These are phyloP conservation scores for Orchestes rusci DNA, from an alignment of 2,888 invertebrate genomes.

Conservation along the genomic window DNA sequence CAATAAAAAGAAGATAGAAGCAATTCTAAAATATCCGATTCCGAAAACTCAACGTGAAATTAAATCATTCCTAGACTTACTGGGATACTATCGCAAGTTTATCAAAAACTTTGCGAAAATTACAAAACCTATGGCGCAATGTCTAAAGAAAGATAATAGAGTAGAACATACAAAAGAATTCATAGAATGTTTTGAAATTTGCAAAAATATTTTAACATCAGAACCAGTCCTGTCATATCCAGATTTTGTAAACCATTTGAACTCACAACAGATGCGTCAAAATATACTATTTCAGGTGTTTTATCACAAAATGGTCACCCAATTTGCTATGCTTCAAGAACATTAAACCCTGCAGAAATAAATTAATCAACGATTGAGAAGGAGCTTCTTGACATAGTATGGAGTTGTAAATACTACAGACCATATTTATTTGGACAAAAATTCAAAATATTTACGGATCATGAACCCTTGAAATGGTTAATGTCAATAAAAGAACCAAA, in stretches of 20 bases:
- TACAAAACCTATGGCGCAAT: slow-evolving; percentile 14
- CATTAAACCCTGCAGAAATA: too few species aligned
- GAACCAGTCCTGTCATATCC: slow-evolving; percentile 22
- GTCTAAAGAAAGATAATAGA: slow-evolving; percentile 19
- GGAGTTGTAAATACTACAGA: slow-evolving; percentile 2
- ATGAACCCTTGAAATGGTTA: too few species aligned
- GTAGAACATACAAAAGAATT: slow-evolving; percentile 12
- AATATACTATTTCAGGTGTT: slow-evolving; percentile 9
- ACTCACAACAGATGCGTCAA: slow-evolving; percentile 22
- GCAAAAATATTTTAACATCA: slow-evolving; percentile 19
- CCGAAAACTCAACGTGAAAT: slow-evolving; percentile 14
- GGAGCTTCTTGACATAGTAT: slow-evolving; percentile 1
- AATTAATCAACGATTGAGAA: slow-evolving; percentile 2
- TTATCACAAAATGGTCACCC: slow-evolving; percentile 18
- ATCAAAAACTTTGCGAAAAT: slow-evolving; percentile 14
- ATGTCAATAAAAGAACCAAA: too few species aligned
- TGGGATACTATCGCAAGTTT: too few species aligned
- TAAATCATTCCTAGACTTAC: slow-evolving; percentile 17
- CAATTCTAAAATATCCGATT: slow-evolving; percentile 17
- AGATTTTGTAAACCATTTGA: too few species aligned
- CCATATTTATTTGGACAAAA: too few species aligned
- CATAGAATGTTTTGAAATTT: slow-evolving; percentile 15
- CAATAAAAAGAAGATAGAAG: slow-evolving; percentile 19
- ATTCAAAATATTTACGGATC: too few species aligned
- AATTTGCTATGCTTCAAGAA: slow-evolving; percentile 7